These are phyloP conservation scores for Pteruthius melanotis DNA, from an alignment of 2,113 vertebrate genomes.

Conservation along the genomic window DNA sequence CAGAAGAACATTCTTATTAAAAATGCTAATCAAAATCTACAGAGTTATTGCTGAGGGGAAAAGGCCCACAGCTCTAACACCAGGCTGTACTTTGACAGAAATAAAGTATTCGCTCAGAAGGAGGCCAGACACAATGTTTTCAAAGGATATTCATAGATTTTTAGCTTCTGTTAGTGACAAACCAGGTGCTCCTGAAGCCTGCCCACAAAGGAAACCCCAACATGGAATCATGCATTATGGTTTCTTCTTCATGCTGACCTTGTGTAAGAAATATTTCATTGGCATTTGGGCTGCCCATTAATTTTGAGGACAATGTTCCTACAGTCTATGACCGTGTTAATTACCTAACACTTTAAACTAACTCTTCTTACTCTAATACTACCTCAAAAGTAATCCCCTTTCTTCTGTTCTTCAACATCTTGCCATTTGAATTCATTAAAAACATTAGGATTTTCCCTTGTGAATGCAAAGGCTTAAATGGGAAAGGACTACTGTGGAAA, in stretches of 20 bases:
- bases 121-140: not conserved
- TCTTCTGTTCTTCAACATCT: not conserved
- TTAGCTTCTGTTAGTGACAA: not conserved
- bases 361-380: not conserved
- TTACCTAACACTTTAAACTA: not conserved
- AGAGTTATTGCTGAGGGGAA: not conserved
- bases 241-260: not conserved
- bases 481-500: not conserved
- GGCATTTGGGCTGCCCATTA: not conserved
- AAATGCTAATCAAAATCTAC: not conserved
- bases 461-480: not conserved
- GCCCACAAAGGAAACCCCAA: not conserved
- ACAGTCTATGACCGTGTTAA: not conserved
- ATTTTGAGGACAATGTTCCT: not conserved
- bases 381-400: not conserved
- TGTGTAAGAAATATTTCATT: not conserved
- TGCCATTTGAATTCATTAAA: not conserved
- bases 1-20: not conserved
- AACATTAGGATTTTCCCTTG: not conserved
- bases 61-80: not conserved
- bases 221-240: not conserved
- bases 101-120: not conserved
- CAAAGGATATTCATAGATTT: not conserved
- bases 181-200: not conserved
- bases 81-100: not conserved